These are phyloP conservation scores for Xiphophorus birchmanni DNA, from an alignment of 2,797 vertebrate genomes.

Conservation along the genomic window DNA sequence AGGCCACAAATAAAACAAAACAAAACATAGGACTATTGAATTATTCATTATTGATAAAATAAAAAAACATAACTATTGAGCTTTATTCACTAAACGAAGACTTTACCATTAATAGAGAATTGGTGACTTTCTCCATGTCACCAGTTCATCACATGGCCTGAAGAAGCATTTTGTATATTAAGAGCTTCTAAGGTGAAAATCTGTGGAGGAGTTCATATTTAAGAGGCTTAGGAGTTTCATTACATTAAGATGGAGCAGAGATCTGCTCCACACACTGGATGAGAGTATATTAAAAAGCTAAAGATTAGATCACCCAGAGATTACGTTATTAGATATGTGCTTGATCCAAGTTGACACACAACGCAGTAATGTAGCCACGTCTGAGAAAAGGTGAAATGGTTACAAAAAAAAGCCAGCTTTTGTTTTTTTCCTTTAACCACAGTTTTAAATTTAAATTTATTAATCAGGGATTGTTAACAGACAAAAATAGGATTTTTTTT, in stretches of 20 bases:
- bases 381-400: neutral
- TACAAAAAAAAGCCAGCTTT: neutral
- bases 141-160: neutral
- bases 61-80: neutral
- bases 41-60: neutral
- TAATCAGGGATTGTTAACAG: neutral
- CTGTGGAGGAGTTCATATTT: neutral
- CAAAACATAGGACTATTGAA: neutral
- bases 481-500: neutral
- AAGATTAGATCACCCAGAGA: constrained; percentile 3
- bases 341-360: neutral
- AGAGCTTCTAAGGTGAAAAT: neutral
- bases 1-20: neutral
- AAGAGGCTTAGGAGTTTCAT: neutral
- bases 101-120: neutral
- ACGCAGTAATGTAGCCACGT: neutral
- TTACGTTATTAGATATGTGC: neutral
- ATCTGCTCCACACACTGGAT: neutral
- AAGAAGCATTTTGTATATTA: neutral
- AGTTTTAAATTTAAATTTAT: neutral
- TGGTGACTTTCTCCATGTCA: neutral
- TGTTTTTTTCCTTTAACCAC: neutral
- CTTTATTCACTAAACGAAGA: neutral
- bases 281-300: constrained; percentile 2
- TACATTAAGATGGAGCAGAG: neutral